phyloP scores from a whole-genome alignment of 2,113 vertebrate species.

The Malurus cyaneus region DNA sequence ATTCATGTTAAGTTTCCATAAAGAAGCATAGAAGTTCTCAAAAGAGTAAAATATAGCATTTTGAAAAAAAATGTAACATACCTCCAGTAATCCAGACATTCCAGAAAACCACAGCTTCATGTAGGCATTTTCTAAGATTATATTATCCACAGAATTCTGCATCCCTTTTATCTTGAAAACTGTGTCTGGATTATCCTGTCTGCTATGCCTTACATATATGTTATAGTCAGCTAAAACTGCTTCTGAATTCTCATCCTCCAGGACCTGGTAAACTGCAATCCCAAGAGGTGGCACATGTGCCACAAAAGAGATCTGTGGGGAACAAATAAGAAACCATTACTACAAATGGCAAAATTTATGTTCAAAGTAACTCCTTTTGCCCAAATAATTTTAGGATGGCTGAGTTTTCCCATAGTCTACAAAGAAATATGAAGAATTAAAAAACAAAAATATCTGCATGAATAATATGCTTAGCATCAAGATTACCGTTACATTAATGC shows the following conservation, averaged over 20 bases:
- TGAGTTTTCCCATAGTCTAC: neutral
- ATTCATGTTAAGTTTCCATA: neutral
- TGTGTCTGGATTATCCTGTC: constrained; percentile 10
- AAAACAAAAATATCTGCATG: neutral
- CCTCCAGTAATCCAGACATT: constrained; percentile 85
- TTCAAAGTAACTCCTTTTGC: neutral
- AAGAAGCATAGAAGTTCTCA: neutral
- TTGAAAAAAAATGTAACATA: constrained; percentile 41
- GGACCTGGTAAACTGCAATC: constrained; percentile 81
- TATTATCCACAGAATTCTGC: constrained; percentile 49
- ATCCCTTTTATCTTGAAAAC: constrained; percentile 79
- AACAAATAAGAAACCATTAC: neutral
- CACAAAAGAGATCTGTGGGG: constrained; percentile 83
- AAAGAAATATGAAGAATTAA: neutral
- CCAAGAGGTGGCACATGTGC: constrained; percentile 82
- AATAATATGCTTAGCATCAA: neutral
- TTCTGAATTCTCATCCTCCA: constrained; percentile 68
- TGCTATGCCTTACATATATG: constrained; percentile 58
- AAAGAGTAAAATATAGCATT: neutral
- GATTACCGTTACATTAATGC: neutral
- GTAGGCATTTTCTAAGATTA: constrained; percentile 83
- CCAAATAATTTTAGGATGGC: neutral
- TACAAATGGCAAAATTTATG: neutral
- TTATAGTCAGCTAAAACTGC: constrained; percentile 74
- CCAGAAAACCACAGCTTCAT: constrained; percentile 80